Conservation (phyloP, 2,113 vertebrate genomes). For the Grallaria varia region DNA sequence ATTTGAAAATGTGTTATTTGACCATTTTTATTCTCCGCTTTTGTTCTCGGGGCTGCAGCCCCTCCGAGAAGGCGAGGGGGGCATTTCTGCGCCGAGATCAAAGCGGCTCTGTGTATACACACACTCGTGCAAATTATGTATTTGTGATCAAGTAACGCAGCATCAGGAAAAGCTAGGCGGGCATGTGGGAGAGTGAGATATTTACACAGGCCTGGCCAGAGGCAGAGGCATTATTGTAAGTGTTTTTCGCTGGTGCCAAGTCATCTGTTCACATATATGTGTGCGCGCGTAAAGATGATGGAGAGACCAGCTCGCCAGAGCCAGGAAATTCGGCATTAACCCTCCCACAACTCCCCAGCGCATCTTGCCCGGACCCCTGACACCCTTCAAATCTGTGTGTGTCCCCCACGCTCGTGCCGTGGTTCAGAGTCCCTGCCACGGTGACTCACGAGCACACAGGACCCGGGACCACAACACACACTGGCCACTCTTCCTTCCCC, state of each 20-base stretch:
- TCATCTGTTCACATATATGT: slow-evolving; percentile 42
- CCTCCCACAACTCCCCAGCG: fast-evolving
- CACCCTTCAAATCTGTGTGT: background rate
- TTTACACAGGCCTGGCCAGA: slow-evolving; percentile 57
- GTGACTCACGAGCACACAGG: fast-evolving
- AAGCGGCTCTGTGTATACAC: slow-evolving; percentile 42
- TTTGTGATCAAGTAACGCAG: slow-evolving; percentile 65
- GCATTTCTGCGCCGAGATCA: slow-evolving; percentile 35
- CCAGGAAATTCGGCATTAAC: background rate
- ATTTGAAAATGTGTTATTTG: slow-evolving; percentile 53
- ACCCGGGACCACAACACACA: fast-evolving
- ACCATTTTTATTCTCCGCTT: slow-evolving; percentile 46
- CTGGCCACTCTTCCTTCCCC: background rate
- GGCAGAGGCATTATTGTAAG: slow-evolving; percentile 59
- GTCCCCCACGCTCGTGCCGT: fast-evolving
- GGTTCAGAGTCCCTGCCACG: background rate
- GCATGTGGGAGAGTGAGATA: slow-evolving; percentile 58
- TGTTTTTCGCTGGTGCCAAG: slow-evolving; percentile 19
- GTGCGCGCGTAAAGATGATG: slow-evolving; percentile 37
- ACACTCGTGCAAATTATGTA: slow-evolving; percentile 63
- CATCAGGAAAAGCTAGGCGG: slow-evolving; percentile 22
- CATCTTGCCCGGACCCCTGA: background rate
- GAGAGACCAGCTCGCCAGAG: background rate
- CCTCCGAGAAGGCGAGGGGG: background rate
- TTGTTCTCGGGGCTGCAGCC: slow-evolving; percentile 43